These are phyloP conservation scores for Craseonycteris thonglongyai DNA, from an alignment of 2,113 vertebrate species.

Conservation along the genomic window DNA sequence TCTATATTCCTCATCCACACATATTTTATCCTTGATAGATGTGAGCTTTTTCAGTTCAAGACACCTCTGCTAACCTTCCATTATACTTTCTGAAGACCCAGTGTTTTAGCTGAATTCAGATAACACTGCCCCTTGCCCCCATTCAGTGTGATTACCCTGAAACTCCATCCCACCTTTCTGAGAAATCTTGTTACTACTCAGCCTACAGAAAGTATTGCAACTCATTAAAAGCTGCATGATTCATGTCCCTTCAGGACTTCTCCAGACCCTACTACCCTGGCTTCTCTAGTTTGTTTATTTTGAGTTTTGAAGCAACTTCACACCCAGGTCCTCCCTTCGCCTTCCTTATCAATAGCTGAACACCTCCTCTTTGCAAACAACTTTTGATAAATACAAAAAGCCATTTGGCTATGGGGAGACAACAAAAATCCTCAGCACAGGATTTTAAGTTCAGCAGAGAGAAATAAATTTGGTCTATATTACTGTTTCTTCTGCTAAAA, in stretches of 20 bases:
- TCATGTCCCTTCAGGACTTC: neutral
- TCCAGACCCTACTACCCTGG: neutral
- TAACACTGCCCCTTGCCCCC: neutral
- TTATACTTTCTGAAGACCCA: neutral
- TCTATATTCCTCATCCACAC: neutral
- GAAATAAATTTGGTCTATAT: neutral
- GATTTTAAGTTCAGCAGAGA: neutral
- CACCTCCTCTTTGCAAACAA: neutral
- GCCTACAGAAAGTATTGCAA: neutral
- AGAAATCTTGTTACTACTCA: neutral
- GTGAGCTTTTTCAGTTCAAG: neutral
- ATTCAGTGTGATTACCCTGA: neutral
- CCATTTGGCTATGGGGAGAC: neutral
- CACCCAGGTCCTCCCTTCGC: neutral
- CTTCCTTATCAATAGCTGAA: neutral
- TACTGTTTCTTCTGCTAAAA: neutral
- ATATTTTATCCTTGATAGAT: neutral
- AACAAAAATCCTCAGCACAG: neutral
- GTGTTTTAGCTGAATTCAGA: neutral
- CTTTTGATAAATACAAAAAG: neutral
- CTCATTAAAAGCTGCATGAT: neutral
- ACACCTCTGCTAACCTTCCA: neutral
- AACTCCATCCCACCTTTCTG: neutral
- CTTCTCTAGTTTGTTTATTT: neutral
- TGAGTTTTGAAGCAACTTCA: neutral